Conservation (phyloP, 2,113 vertebrate genomes). For the Struthidea cinerea region DNA sequence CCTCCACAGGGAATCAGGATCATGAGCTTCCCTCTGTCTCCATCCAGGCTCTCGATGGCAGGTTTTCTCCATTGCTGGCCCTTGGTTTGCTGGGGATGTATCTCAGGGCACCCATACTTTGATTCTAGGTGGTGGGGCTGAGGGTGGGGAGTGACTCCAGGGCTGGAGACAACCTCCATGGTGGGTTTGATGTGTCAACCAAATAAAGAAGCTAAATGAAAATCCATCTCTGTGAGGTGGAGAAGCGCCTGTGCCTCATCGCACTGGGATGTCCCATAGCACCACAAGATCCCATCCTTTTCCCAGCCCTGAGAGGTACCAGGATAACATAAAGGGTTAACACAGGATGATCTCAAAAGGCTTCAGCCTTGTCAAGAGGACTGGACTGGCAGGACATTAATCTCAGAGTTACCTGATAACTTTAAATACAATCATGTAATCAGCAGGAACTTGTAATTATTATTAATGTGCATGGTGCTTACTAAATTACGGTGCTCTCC, state of each 20-base stretch:
- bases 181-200: background rate
- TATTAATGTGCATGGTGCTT: conserved; percentile 36
- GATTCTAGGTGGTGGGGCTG: background rate
- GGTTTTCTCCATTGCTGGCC: background rate
- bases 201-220: background rate
- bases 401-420: background rate
- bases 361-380: background rate
- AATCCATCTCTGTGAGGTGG: background rate
- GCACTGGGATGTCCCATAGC: background rate
- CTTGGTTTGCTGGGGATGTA: background rate
- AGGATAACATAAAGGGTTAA: background rate
- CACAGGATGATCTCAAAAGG: background rate
- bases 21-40: background rate
- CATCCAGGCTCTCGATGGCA: background rate
- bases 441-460: conserved; percentile 27
- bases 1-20: background rate
- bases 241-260: background rate
- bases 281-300: background rate
- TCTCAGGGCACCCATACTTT: background rate
- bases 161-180: background rate
- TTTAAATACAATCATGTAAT: conserved; percentile 33
- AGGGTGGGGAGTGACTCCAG: background rate
- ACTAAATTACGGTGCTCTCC: conserved; percentile 14
- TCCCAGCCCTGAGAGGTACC: background rate
- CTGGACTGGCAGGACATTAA: conserved; percentile 3